Conservation (phyloP, 2,797 vertebrate genomes). For the Siniperca obscura region DNA sequence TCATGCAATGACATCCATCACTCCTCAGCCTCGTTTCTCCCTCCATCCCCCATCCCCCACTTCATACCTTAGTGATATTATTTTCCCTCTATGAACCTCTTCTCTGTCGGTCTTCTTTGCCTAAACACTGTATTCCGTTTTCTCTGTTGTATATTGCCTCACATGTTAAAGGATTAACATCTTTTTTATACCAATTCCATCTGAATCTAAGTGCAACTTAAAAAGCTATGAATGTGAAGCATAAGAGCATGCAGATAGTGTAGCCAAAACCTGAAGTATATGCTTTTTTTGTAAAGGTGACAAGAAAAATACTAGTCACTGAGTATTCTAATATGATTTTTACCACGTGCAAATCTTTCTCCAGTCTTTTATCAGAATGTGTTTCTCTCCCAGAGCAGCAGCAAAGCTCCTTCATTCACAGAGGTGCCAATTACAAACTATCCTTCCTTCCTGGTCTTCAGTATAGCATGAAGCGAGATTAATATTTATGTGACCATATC, state of each 20-base stretch:
- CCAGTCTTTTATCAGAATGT: not conserved
- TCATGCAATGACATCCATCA: constrained; percentile 45
- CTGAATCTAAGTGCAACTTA: not conserved
- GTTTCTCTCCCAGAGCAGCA: constrained; percentile 15
- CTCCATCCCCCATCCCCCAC: not conserved
- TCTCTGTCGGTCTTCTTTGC: constrained; percentile 5
- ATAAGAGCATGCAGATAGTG: not conserved
- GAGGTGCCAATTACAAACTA: constrained; percentile 32
- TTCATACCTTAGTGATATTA: constrained; percentile 7
- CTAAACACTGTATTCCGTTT: not conserved
- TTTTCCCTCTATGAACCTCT: constrained; percentile 4
- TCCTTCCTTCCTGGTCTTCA: not conserved
- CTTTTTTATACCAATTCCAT: constrained; percentile 1
- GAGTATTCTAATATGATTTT: not conserved
- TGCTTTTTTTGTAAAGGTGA: not conserved
- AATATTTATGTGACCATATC: constrained; percentile 7
- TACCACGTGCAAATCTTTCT: not conserved
- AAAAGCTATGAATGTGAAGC: not conserved
- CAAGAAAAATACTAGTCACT: not conserved
- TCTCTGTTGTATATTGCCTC: not conserved
- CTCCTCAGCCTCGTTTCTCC: constrained; percentile 16
- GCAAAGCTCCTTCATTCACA: constrained; percentile 8
- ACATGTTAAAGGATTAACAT: not conserved
- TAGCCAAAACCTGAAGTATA: not conserved
- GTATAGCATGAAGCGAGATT: not conserved